A percentile compares a stretch with the other conserved stretches of the same genome.
These are phyloP conservation scores for Verasper variegatus DNA, from an alignment of 2,113 vertebrate genomes.

Conservation along the genomic window DNA sequence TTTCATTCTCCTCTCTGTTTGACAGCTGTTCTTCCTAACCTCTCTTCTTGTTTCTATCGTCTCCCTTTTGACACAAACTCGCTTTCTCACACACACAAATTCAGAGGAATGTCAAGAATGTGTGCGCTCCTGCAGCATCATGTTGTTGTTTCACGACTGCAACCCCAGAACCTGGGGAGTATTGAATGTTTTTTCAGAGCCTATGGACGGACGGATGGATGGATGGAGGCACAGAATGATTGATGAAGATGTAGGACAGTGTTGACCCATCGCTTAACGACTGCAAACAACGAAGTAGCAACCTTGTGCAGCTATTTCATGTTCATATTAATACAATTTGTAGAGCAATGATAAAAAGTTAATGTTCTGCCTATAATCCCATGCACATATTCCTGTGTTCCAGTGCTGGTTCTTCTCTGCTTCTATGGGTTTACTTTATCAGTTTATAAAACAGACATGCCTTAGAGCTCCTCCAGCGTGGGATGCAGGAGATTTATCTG, in stretches of 20 bases:
- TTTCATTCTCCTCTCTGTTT: slow-evolving; percentile 8
- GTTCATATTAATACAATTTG: not conserved
- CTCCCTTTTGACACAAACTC: not conserved
- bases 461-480: slow-evolving; percentile 60
- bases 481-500: slow-evolving; percentile 61
- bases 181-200: slow-evolving; percentile 66
- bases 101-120: slow-evolving; percentile 78
- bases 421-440: slow-evolving; percentile 3
- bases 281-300: slow-evolving; percentile 44
- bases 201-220: slow-evolving; percentile 49
- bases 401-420: not conserved
- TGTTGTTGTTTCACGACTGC: slow-evolving; percentile 77
- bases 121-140: slow-evolving; percentile 70
- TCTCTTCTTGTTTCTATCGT: slow-evolving; percentile 21
- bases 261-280: slow-evolving; percentile 47
- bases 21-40: slow-evolving; percentile 16
- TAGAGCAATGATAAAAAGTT: not conserved
- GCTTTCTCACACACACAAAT: slow-evolving; percentile 35
- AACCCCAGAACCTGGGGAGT: slow-evolving; percentile 71
- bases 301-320: not conserved
- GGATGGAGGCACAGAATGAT: slow-evolving; percentile 53
- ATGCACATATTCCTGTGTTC: not conserved
- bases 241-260: slow-evolving; percentile 55
- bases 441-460: slow-evolving; percentile 63
- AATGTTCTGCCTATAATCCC: not conserved